Evolutionary conservation across 2,113 vertebrate species (phyloP).

Genomic region (Clarias gariepinus): DNA sequence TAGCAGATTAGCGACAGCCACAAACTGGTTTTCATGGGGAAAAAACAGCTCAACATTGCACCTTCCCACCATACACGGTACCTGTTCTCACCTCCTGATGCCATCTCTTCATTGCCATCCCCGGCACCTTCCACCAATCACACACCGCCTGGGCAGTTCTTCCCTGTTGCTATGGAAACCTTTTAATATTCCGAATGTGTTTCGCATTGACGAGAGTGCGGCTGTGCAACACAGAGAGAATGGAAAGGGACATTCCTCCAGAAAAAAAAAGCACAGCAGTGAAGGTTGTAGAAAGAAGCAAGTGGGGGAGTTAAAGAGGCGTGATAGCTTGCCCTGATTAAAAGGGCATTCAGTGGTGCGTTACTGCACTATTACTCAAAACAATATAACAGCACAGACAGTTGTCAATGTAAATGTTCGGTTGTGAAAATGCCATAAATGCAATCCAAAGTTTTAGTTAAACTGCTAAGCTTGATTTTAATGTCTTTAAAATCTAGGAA

Average conservation of each 20-base stretch:
- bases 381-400: background rate
- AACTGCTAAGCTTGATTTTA: background rate
- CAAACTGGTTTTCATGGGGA: constrained; percentile 8
- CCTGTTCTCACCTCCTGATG: constrained; percentile 49
- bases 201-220: constrained; percentile 56
- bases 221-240: constrained; percentile 58
- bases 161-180: constrained; percentile 73
- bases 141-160: constrained; percentile 58
- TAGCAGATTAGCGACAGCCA: background rate
- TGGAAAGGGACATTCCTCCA: constrained; percentile 68
- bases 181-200: constrained; percentile 75
- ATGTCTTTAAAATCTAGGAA: background rate
- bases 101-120: constrained; percentile 25
- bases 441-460: background rate
- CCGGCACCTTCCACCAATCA: constrained; percentile 55
- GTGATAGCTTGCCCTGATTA: constrained; percentile 21
- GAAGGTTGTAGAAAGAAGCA: constrained; percentile 14
- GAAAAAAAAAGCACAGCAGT: constrained; percentile 32
- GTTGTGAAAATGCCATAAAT: background rate
- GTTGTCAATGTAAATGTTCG: background rate
- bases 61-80: constrained; percentile 27
- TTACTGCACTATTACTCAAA: background rate
- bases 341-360: background rate
- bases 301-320: constrained; percentile 31
- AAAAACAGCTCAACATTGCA: background rate